Conservation (phyloP, 2,113 vertebrate species). For the Myocastor coypus region DNA sequence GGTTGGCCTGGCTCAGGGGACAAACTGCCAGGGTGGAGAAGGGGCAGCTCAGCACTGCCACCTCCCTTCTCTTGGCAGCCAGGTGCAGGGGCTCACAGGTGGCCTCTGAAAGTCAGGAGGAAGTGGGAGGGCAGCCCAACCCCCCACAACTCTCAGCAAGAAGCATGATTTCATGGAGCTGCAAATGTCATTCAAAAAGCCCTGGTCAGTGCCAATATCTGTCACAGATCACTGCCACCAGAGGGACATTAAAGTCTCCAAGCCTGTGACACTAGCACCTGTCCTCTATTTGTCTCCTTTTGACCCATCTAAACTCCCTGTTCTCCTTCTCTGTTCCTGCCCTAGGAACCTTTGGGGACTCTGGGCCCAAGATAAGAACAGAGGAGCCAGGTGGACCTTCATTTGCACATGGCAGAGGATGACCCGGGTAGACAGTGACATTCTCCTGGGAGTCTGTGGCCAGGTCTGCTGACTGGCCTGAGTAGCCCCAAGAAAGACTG, state of each 20-base stretch:
- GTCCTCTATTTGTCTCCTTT: slow-evolving; percentile 33
- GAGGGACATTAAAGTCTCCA: slow-evolving; percentile 81
- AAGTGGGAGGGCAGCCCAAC: neutral
- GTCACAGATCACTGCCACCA: slow-evolving; percentile 21
- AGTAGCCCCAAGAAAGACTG: neutral
- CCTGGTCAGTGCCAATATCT: neutral
- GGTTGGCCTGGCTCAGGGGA: neutral
- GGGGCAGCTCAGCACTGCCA: fast-evolving
- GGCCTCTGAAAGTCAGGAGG: neutral
- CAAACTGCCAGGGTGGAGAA: neutral
- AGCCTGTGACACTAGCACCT: slow-evolving; percentile 39
- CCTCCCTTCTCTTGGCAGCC: neutral
- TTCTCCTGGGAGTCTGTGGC: neutral
- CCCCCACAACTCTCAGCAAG: neutral
- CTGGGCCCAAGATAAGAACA: neutral
- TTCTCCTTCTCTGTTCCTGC: neutral
- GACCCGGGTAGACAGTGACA: fast-evolving
- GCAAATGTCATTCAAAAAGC: slow-evolving; percentile 15
- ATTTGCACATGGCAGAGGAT: neutral
- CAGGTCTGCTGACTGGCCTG: neutral
- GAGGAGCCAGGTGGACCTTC: neutral
- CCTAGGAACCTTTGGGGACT: neutral
- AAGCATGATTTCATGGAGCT: neutral
- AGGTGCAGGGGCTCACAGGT: neutral
- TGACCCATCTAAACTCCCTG: neutral